Base-by-base conservation (phyloP, 1,140 invertebrate species). In the Sesamia nonagrioides region DNA sequence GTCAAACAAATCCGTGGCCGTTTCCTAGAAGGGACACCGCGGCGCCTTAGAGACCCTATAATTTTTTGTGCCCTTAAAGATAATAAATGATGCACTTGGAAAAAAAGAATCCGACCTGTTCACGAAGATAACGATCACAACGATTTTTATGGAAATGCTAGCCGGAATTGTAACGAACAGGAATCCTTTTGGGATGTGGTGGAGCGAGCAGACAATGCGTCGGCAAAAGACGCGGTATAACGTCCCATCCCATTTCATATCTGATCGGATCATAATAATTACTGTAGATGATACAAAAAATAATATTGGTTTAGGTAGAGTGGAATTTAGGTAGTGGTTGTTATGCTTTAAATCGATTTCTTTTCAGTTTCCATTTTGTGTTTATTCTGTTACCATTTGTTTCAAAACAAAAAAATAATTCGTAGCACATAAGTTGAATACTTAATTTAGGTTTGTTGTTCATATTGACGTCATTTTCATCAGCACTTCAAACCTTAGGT, bases 131-230 rank as follows among this genome's bases (percentile, higher is more conserved):
- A 93, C 88, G 88, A 95, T 95, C 93, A 86, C 88, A 91, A 93
- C 92, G 84, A 95, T 94, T 95, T 94, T 95, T 95, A 95, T 95
- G 92, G 92, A 92, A 95, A 95, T 93, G 86, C 86, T 91, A 87
- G 75, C 88, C 89, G 91, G 90, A 92, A 94, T 94, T 91, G 92
- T 94, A 93, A 92, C 84, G 87, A 92, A 91, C 88, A 91, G 85
- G 83, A 92, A 91, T 93, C 91, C 92, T 94, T 77, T 94, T 91
- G 91, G 91, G 91, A 92, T 90, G 91, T 89, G 87, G 82, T 86
- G 90, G 87, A 89, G 87, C 90, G 89, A 87, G 90, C 92, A 95
- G 93, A 95, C 93, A 95, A 95, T 94, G 79, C 86, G 93, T 93
- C 93, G 91, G 92, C 91, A 80, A 87, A 89, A 82, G 81, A 80